Evolutionary conservation across 2,113 vertebrate species (phyloP), one percentile per base, ranked within the genome.

Genomic region (Stigmatopora nigra): DNA sequence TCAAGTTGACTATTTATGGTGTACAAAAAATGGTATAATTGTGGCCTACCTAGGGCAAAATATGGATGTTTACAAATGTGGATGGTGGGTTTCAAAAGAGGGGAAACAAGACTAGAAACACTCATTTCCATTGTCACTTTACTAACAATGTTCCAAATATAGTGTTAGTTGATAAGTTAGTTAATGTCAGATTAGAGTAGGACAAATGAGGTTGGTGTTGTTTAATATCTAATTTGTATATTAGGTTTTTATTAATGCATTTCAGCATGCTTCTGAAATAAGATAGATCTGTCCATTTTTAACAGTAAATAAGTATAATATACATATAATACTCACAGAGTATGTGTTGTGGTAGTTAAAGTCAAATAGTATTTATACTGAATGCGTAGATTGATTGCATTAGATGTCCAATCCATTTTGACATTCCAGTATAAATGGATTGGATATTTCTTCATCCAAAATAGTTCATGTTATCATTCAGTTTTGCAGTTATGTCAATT

Each of bases 201-300:
- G 47, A 70, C 14, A 22, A 49, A 70, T 19, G 52, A 65, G 10
- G 19, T 16, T n/a, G 14, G n/a, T 19, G 38, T 41, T 41, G 38
- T 2, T 41, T 41, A 41, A 41, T 41, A 41, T 41, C 1, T 41
- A 41, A 41, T 41, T 41, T 41, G 38, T 52, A 9, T 51, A 8
- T 52, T 20, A 20, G 51, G 48, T 51, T 7, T 51, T 51, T 3
- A 31, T 31, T 31, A 31, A 31, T 3, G 25, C 52, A 64, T 63
- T 73, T 84, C 71, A 79, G 69, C 67, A 38, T 49, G 64, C 55
- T 72, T 59, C 19, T 25, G 73, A 80, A 73, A 77, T 53, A 53
- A 48, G 47, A 64, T 63, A 55, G 31, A 68, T 52, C 9, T n/a
- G 64, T 31, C 25, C 25, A 31, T 31, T 31, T 31, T 31, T 31